Evolutionary conservation across 2,113 vertebrate genomes (phyloP), one percentile per base, ranked within the genome.

Genomic region (Lycocorax pyrrhopterus): DNA sequence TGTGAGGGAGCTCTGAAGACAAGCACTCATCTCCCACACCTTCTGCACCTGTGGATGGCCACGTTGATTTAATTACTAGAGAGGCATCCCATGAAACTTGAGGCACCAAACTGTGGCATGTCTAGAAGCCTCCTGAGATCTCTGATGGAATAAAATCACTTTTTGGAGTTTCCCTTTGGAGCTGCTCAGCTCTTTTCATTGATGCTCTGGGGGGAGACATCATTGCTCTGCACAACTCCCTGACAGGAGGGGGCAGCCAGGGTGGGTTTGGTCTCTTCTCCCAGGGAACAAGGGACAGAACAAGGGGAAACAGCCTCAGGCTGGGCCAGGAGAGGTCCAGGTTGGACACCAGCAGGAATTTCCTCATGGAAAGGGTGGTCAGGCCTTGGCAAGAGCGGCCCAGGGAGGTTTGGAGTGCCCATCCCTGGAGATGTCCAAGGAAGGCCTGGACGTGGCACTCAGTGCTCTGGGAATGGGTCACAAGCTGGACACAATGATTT

Each of bases 261-360:
- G 23, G 23, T 5, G 16, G 10, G 6, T 19, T 72, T 20, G 58
- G 68, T 8, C 27, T 53, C 27, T 23, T 7, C 33, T 68, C 12
- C 14, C 33, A 44, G 33, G 33, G 5, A 52, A 62, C 16, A 37
- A 37, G 39, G 33, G 46, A 53, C 33, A 78, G 63, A 16, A 78
- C 5, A 18, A 46, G 47, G 20, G 15, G 29, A 16, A 62, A 69
- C 10, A 7, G 64, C 64, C 32, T 53, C 64, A 47, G 1, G 29
- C 10, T 62, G 47, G 0, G 47, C 39, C 55, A 62, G 39, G 47
- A 7, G 0, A 71, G 23, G n/a, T 6, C 15, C 39, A 39, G 43
- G 1, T 1, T 25, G 71, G 60, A 4, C 60, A 56, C 0, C 26
- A 35, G 66, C 0, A 76, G 9, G 0, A 55, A 63, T 37, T 77